Base-by-base conservation (phyloP, 2,113 vertebrate genomes). In the Poeciliopsis occidentalis region DNA sequence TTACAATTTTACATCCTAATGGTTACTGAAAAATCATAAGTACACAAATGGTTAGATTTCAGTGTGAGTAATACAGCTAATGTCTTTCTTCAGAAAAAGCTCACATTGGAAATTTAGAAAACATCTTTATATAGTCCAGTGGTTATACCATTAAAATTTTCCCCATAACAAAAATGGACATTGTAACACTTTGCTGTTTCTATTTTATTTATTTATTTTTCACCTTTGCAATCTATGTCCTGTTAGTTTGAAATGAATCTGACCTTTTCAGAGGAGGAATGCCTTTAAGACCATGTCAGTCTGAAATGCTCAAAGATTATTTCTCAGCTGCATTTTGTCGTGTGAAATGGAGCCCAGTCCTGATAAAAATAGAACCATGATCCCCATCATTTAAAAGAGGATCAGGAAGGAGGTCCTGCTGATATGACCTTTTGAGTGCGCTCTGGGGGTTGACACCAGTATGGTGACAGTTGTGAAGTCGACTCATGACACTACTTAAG, bases 11-110 rank as follows among this genome's bases (percentile, higher is more conserved):
- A 77, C 44, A 75, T 89, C 87, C 69, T 82, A 80, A 65, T 67
- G 75, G 1, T 87, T 85, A 88, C 87, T 82, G 81, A 79, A 76
- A 88, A 91, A 90, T 89, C 78, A 88, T 88, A 86, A 89, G 75
- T 54, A 76, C 75, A 81, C 82, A 85, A 91, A 87, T 72, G 74
- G 77, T 85, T 87, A 85, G 84, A 24, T 11, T 85, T 89, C 85
- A n/a, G 12, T 69, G 65, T 51, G 82, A 82, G 81, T 83, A 81
- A 71, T 65, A 75, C 41, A 71, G 63, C 74, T 87, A 79, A 83
- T 77, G 79, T 78, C 81, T 69, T 51, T 76, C 60, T 60, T 32
- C 67, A 64, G 67, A 60, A 79, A 54, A 11, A 84, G 69, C 47
- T 77, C 64, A 64, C 60, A 76, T 41, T 69, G 64, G 60, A 71